A percentile compares a stretch with the other conserved stretches of the same genome.
Evolutionary conservation across 2,888 invertebrate genomes (phyloP).

Genomic region (Fragum sueziense): DNA sequence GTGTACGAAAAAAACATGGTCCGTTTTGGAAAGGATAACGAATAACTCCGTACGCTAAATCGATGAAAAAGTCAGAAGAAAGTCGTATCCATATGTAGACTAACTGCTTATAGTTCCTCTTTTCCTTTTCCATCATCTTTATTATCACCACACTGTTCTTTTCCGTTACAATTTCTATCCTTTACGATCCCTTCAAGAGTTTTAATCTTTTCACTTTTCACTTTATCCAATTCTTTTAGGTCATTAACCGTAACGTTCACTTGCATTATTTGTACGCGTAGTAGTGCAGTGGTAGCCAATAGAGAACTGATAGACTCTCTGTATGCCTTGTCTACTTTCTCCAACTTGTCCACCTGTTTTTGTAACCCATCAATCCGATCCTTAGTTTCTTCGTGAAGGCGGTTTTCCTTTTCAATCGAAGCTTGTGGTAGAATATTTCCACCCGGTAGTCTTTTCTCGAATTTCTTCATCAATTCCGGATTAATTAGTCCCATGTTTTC

Average conservation of each 20-base stretch:
- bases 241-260: background rate
- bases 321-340: slow-evolving; percentile 2
- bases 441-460: background rate
- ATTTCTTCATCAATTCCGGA: background rate
- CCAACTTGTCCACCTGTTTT: background rate
- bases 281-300: background rate
- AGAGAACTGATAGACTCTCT: background rate
- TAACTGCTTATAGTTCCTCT: no score
- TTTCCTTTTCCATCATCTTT: background rate
- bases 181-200: background rate
- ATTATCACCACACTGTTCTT: background rate
- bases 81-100: no score
- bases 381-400: background rate
- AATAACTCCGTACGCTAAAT: no score
- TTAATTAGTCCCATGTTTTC: background rate
- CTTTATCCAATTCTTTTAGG: background rate
- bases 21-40: no score
- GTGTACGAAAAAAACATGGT: no score
- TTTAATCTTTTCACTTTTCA: background rate
- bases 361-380: background rate
- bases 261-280: slow-evolving; percentile 12
- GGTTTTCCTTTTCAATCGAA: background rate
- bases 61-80: no score
- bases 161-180: background rate
- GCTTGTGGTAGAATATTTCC: background rate